A percentile compares a stretch with the other conserved stretches of the same genome.
These are phyloP conservation scores for Thamnophis elegans DNA, from an alignment of 2,797 vertebrate genomes.

Conservation along the genomic window DNA sequence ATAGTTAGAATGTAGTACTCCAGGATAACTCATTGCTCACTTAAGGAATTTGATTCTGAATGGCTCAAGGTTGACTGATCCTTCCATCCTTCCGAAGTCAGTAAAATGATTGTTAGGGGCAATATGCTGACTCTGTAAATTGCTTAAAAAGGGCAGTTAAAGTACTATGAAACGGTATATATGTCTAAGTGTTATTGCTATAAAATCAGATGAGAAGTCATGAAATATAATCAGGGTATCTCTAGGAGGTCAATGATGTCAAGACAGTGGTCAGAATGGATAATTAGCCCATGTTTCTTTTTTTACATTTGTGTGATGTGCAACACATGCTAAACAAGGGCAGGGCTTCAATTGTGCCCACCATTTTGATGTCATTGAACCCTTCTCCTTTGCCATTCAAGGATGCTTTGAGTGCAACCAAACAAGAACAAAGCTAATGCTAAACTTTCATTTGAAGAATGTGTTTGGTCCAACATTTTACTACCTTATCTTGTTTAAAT, in stretches of 20 bases:
- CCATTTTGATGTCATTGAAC: neutral
- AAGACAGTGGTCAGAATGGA: neutral
- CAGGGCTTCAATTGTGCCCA: neutral
- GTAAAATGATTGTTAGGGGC: neutral
- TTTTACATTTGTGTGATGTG: neutral
- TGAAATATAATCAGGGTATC: neutral
- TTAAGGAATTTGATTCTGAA: neutral
- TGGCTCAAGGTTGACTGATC: neutral
- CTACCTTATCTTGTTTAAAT: neutral
- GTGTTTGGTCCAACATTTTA: neutral
- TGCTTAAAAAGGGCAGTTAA: neutral
- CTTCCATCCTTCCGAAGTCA: neutral
- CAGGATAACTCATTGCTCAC: neutral
- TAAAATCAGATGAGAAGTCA: neutral
- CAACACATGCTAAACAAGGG: neutral
- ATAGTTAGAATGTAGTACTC: neutral
- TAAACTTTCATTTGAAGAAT: neutral
- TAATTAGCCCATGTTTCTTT: neutral
- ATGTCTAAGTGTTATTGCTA: neutral
- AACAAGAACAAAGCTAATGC: neutral
- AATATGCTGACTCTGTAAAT: neutral
- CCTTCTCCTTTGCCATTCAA: neutral
- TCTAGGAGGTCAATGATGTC: neutral
- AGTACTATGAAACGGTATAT: neutral
- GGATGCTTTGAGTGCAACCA: neutral